Evolutionary conservation across 2,113 vertebrate genomes (phyloP).

Genomic region (Nannospalax galili): DNA sequence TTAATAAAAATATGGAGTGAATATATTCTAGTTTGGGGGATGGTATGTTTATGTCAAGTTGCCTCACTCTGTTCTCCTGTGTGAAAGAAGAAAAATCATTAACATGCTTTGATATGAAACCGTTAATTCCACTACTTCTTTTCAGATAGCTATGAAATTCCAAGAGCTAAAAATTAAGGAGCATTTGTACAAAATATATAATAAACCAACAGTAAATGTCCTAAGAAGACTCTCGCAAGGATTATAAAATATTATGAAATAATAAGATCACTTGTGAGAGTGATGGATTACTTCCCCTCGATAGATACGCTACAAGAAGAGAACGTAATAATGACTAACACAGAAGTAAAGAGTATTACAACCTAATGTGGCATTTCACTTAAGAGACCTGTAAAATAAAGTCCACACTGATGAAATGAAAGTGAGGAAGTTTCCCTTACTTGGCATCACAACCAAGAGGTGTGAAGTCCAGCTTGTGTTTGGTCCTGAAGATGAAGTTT

Average conservation of each 20-base stretch:
- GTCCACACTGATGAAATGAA: not conserved
- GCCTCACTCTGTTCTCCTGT: not conserved
- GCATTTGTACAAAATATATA: not conserved
- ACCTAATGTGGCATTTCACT: not conserved
- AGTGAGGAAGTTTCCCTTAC: conserved; percentile 81
- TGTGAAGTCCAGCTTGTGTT: conserved; percentile 93
- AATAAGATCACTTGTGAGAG: not conserved
- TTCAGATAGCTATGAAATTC: not conserved
- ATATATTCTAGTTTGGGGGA: not conserved
- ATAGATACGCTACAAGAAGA: not conserved
- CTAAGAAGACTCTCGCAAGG: not conserved
- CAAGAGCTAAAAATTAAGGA: conserved; percentile 30
- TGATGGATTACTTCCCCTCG: not conserved
- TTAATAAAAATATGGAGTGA: not conserved
- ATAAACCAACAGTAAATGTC: not conserved
- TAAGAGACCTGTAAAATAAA: not conserved
- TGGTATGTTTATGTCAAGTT: not conserved
- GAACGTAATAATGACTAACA: not conserved
- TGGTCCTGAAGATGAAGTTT: conserved; percentile 92
- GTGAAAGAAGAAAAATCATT: not conserved
- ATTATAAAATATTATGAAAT: not conserved
- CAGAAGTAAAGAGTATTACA: not conserved
- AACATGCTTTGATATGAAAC: not conserved
- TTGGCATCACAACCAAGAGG: conserved; percentile 91
- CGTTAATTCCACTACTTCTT: not conserved